Evolutionary conservation across 2,888 invertebrate species (phyloP).

Genomic region (Platycheirus albimanus): DNA sequence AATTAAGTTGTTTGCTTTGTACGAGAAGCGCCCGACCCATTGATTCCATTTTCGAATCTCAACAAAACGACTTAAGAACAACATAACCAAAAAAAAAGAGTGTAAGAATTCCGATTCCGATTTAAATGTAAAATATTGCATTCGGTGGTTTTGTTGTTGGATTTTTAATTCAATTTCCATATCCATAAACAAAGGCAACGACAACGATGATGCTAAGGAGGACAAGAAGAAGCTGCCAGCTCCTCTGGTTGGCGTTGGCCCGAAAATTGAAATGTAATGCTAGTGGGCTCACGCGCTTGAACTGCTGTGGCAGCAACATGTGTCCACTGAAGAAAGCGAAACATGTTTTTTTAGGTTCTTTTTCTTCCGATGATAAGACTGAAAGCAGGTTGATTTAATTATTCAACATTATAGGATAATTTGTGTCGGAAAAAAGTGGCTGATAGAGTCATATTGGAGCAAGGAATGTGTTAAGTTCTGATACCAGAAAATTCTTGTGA

Average conservation of each 20-base stretch:
- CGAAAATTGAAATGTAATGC: constrained; percentile 64
- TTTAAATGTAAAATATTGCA: constrained; percentile 72
- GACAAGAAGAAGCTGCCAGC: constrained; percentile 44
- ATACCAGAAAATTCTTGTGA: neutral
- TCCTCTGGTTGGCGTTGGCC: constrained; percentile 32
- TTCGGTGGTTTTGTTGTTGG: constrained; percentile 38
- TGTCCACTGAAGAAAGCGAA: constrained; percentile 39
- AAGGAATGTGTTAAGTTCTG: neutral
- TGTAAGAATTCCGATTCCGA: constrained; percentile 44
- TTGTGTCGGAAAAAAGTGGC: constrained; percentile 16
- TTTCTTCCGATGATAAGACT: constrained; percentile 48
- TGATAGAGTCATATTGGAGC: constrained; percentile 8
- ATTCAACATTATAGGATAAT: constrained; percentile 20
- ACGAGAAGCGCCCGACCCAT: constrained; percentile 71
- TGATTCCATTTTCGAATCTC: constrained; percentile 69
- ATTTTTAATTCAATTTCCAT: constrained; percentile 61
- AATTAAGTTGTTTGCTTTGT: constrained; percentile 74
- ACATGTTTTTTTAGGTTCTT: constrained; percentile 46
- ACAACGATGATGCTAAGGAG: constrained; percentile 6
- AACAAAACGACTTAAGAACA: constrained; percentile 45
- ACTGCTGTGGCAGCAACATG: constrained; percentile 56
- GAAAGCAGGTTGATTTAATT: constrained; percentile 37
- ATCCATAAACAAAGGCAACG: constrained; percentile 68
- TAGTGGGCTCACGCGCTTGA: constrained; percentile 59
- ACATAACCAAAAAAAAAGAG: constrained; percentile 5